phyloP scores from a whole-genome alignment of 2,113 vertebrate species.

The Paradoxurus hermaphroditus region DNA sequence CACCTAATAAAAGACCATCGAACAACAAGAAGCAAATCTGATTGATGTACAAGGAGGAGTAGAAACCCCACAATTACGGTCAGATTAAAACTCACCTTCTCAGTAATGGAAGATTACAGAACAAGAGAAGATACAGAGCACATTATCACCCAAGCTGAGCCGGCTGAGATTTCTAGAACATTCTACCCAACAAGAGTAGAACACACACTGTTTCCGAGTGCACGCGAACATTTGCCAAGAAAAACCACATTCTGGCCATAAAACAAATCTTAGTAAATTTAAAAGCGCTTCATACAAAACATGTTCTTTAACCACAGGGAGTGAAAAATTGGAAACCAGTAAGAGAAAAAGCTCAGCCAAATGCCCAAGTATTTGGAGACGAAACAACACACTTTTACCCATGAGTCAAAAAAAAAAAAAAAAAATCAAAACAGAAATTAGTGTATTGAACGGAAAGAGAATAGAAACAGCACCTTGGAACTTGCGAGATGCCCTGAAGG shows the following conservation, averaged over 20 bases:
- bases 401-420: background rate
- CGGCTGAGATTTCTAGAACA: background rate
- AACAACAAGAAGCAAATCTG: background rate
- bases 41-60: background rate
- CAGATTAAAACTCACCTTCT: background rate
- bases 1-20: background rate
- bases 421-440: background rate
- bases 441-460: background rate
- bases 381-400: background rate
- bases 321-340: background rate
- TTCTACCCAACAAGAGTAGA: background rate
- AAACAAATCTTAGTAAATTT: background rate
- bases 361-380: background rate
- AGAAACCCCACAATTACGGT: background rate
- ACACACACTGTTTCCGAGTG: background rate
- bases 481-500: background rate
- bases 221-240: background rate
- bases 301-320: background rate
- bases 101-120: background rate
- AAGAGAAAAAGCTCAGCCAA: background rate
- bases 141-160: background rate
- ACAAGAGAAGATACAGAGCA: background rate
- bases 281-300: background rate
- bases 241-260: background rate
- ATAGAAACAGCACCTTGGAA: background rate